Conservation (phyloP, 2,113 vertebrate genomes). For the Chauna torquata region DNA sequence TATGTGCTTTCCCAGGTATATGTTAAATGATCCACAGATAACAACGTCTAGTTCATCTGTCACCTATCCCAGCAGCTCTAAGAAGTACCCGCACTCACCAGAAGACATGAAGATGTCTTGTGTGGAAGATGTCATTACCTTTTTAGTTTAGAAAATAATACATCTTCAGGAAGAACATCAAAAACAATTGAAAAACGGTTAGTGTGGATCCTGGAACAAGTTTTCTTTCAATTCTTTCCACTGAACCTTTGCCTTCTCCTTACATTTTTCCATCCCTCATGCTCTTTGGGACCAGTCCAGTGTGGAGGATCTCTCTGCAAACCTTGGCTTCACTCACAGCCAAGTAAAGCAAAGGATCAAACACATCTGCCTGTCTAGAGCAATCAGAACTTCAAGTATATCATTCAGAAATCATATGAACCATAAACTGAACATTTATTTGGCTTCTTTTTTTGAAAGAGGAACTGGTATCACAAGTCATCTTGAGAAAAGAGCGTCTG, state of each 20-base stretch:
- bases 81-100: background rate
- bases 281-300: background rate
- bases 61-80: background rate
- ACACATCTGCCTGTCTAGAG: background rate
- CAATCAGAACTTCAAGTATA: background rate
- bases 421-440: background rate
- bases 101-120: background rate
- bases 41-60: background rate
- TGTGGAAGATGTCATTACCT: background rate
- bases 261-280: background rate
- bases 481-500: background rate
- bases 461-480: background rate
- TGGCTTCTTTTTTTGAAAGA: background rate
- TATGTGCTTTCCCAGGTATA: background rate
- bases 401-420: background rate
- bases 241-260: background rate
- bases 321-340: background rate
- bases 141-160: background rate
- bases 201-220: background rate
- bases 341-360: constrained; percentile 2
- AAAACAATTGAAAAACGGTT: background rate
- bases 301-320: background rate
- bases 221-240: background rate
- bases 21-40: background rate
- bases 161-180: background rate